phyloP scores from a whole-genome alignment of 1,140 invertebrate species.

The Hypsibius dujardini region DNA sequence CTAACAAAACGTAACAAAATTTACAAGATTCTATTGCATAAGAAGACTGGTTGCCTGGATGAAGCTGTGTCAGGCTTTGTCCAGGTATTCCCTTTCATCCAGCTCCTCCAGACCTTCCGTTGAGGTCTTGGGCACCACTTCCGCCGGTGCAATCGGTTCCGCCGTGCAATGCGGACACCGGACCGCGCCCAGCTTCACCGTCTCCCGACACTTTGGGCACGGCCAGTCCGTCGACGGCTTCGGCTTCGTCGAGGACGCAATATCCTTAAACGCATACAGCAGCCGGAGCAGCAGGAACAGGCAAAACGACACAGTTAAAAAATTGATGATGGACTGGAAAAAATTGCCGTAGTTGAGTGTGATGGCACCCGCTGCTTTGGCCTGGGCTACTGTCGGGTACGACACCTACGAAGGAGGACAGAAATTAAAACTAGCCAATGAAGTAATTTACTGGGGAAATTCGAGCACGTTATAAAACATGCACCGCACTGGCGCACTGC shows the following conservation, averaged over 20 bases:
- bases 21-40: no score
- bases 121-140: no score
- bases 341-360: constrained; percentile 21
- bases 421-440: no score
- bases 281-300: constrained; percentile 21
- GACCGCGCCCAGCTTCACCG: background rate
- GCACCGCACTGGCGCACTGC: no score
- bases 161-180: constrained; percentile 3
- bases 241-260: background rate
- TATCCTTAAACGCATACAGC: constrained; percentile 21
- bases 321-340: constrained; percentile 21
- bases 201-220: background rate
- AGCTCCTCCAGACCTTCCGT: no score
- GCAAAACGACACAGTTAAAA: constrained; percentile 22
- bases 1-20: no score
- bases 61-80: no score
- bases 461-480: no score
- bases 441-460: no score
- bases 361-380: constrained; percentile 10
- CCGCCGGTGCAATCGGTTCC: background rate
- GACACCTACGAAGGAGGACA: no score
- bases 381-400: background rate
- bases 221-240: background rate
- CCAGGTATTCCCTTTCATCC: no score
- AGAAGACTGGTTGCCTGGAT: no score